Conservation (phyloP, 2,797 vertebrate genomes). For the Microctenopoma lineatum region DNA sequence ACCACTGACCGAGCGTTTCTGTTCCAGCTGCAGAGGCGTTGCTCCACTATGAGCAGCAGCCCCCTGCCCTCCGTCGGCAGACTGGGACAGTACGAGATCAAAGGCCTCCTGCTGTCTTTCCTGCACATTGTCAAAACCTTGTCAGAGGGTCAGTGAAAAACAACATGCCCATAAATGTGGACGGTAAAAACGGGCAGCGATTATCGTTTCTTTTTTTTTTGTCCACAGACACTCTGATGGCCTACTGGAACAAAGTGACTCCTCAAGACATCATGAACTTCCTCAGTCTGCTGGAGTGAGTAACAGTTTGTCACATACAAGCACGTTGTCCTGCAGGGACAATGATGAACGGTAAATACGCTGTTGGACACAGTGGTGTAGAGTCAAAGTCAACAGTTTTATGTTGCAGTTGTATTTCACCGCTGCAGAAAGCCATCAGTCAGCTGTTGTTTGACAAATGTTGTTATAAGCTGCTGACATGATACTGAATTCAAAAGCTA, state of each 20-base stretch:
- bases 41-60: conserved; percentile 88
- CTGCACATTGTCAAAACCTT: conserved; percentile 92
- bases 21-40: conserved; percentile 86
- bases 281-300: conserved; percentile 95
- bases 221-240: conserved; percentile 88
- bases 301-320: conserved; percentile 32
- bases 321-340: neutral
- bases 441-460: neutral
- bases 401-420: no score
- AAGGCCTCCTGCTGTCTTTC: conserved; percentile 91
- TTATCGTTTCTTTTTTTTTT: conserved; percentile 18
- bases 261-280: conserved; percentile 94
- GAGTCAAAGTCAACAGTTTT: neutral
- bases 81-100: conserved; percentile 93
- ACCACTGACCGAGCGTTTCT: neutral
- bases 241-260: conserved; percentile 95
- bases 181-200: neutral
- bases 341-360: neutral
- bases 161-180: neutral
- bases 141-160: conserved; percentile 89
- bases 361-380: neutral
- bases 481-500: neutral
- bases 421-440: neutral
- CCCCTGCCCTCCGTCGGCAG: conserved; percentile 82
- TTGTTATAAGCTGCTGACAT: neutral